phyloP scores from a whole-genome alignment of 2,797 vertebrate species.

The Apogon talboti region DNA sequence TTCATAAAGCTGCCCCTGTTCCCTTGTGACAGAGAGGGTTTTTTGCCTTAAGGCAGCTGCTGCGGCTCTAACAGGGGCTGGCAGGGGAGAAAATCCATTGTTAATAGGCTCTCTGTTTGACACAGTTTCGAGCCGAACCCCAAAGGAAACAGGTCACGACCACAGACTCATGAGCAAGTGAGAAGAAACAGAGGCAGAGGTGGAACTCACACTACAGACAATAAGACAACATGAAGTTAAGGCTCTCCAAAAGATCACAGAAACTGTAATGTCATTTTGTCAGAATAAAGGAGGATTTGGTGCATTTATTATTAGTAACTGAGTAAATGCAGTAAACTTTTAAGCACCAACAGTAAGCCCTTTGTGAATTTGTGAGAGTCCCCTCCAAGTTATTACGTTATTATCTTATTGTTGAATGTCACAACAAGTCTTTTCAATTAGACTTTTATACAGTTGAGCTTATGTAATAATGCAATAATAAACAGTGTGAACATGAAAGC shows the following conservation, averaged over 20 bases:
- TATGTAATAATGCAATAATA: not conserved
- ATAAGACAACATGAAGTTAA: not conserved
- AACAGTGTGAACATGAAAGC: not conserved
- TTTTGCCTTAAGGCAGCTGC: conserved; percentile 45
- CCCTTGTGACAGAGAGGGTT: conserved; percentile 22
- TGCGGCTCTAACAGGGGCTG: conserved; percentile 55
- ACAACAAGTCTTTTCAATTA: conserved; percentile 15
- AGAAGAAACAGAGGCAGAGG: conserved; percentile 2
- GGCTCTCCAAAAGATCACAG: not conserved
- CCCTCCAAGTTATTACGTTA: conserved; percentile 11
- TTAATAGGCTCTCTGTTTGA: conserved; percentile 72
- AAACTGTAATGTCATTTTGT: not conserved
- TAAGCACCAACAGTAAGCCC: conserved; percentile 13
- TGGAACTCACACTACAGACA: not conserved
- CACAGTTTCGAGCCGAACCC: conserved; percentile 47
- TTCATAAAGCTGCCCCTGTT: conserved; percentile 15
- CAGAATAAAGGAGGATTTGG: conserved; percentile 9
- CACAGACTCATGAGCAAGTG: conserved; percentile 33
- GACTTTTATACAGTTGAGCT: not conserved
- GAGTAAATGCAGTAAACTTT: conserved; percentile 6
- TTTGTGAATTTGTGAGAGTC: conserved; percentile 12
- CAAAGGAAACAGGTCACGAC: conserved; percentile 64
- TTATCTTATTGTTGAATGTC: conserved; percentile 11
- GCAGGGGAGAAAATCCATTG: conserved; percentile 65
- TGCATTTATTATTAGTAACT: not conserved